Conservation (phyloP, 2,888 invertebrate genomes). For the Acleris sparsana region DNA sequence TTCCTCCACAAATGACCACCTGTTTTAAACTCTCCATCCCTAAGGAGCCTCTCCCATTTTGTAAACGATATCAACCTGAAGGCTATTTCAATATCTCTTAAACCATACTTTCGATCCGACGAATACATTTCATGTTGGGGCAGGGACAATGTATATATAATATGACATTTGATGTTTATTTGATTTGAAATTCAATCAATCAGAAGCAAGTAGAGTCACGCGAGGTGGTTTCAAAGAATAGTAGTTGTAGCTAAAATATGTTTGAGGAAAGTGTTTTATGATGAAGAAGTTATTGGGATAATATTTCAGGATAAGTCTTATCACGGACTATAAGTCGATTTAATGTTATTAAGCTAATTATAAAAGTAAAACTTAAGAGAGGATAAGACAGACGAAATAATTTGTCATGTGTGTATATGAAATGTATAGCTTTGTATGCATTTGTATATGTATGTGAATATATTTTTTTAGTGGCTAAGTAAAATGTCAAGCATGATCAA, state of each 20-base stretch:
- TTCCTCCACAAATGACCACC: neutral
- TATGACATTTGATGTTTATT: conserved; percentile 37
- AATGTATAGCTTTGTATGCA: too few relatives aligned
- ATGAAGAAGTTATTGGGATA: conserved; percentile 10
- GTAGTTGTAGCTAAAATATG: conserved; percentile 25
- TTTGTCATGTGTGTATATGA: too few relatives aligned
- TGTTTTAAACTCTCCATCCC: neutral
- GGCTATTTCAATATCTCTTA: conserved; percentile 8
- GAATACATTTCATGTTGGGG: conserved; percentile 15
- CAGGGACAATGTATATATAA: conserved; percentile 29
- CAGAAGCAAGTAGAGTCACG: conserved; percentile 35
- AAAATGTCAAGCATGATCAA: too few relatives aligned
- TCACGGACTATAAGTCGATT: too few relatives aligned
- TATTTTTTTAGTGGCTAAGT: too few relatives aligned
- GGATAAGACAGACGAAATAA: too few relatives aligned
- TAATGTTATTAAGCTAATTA: too few relatives aligned
- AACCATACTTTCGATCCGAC: conserved; percentile 19
- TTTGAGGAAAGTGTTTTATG: conserved; percentile 6
- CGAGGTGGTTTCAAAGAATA: conserved; percentile 28
- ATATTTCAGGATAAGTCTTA: neutral
- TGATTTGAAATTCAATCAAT: conserved; percentile 38
- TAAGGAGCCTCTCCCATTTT: neutral
- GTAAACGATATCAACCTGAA: neutral
- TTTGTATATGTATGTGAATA: too few relatives aligned
- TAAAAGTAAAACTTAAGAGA: too few relatives aligned